Evolutionary conservation across 53 echinoderm and acorn worm species (phyloP).

Genomic region (Echinometra lucunter): DNA sequence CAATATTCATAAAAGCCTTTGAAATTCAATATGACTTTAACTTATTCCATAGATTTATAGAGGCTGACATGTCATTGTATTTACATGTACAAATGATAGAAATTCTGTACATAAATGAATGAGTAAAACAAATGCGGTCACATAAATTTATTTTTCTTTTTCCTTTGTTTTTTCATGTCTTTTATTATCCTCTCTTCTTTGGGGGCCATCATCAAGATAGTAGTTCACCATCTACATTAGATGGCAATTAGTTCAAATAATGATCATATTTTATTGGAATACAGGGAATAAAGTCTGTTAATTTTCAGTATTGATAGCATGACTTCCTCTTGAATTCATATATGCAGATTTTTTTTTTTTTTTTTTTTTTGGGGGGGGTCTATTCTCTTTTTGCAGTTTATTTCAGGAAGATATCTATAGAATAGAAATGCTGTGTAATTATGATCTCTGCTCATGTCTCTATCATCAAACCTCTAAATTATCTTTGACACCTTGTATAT

Average conservation of each 20-base stretch:
- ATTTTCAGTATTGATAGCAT: no score
- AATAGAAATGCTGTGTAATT: neutral
- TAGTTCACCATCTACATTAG: constrained; percentile 46
- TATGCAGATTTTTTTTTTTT: no score
- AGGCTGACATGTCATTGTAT: no score
- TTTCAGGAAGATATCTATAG: neutral
- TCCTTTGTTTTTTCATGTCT: neutral
- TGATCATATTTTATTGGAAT: neutral
- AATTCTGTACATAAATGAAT: no score
- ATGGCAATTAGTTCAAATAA: neutral
- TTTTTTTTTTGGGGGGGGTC: no score
- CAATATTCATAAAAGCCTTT: no score
- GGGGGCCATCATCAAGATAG: neutral
- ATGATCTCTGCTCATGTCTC: neutral
- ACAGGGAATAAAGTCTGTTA: neutral
- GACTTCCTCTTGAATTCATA: no score
- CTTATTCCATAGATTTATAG: no score
- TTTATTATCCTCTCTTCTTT: neutral
- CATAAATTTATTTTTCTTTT: neutral
- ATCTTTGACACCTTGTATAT: neutral
- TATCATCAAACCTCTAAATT: neutral
- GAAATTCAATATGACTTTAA: no score
- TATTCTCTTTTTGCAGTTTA: neutral
- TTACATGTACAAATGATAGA: no score
- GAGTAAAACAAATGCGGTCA: no score